Conservation (phyloP, 2,888 invertebrate species). For the Mimachlamys varia region DNA sequence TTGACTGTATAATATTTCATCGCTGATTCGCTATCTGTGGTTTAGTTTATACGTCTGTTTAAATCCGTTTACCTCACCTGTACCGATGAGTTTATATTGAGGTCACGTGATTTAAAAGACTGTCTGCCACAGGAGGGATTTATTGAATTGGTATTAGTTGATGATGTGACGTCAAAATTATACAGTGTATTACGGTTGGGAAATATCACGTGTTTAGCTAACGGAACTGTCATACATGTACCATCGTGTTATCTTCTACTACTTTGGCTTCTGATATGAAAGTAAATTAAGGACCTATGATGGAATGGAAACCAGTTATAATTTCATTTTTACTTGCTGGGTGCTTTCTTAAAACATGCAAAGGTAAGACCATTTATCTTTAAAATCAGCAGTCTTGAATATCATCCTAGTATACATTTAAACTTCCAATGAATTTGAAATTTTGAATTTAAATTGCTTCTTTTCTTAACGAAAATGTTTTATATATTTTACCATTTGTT, state of each 20-base stretch:
- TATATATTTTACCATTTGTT: too few relatives aligned
- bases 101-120: slow-evolving; percentile 1
- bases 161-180: not conserved
- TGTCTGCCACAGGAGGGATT: not conserved
- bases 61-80: not conserved
- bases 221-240: not conserved
- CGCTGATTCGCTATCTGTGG: not conserved
- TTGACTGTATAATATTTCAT: not conserved
- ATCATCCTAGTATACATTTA: not conserved
- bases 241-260: not conserved
- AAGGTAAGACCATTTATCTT: not conserved
- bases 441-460: too few relatives aligned
- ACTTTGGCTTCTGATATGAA: not conserved
- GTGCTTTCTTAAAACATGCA: not conserved
- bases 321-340: not conserved
- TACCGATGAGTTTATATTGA: not conserved
- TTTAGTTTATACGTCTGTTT: not conserved
- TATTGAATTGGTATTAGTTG: not conserved
- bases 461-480: too few relatives aligned
- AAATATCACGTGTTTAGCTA: not conserved
- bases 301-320: not conserved
- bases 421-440: too few relatives aligned
- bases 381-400: not conserved
- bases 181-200: not conserved
- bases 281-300: not conserved